A percentile compares a stretch with the other conserved stretches of the same genome.
These are phyloP conservation scores for Drosophila bifasciata DNA, from an alignment of 1,140 invertebrate genomes.

Conservation along the genomic window DNA sequence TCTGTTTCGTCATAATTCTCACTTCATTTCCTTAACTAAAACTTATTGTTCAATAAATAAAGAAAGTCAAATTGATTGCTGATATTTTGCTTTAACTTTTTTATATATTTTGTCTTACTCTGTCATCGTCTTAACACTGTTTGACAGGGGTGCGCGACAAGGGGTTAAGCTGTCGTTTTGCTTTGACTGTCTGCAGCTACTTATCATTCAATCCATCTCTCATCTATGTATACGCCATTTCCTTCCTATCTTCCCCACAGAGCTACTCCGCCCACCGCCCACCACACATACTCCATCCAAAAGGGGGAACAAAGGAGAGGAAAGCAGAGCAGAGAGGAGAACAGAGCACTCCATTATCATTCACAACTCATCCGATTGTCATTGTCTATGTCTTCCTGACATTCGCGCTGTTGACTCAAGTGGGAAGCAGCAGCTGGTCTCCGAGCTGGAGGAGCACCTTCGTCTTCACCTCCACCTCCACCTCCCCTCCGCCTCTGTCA, in stretches of 20 bases:
- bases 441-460: not conserved
- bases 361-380: constrained; percentile 81
- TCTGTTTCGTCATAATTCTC: too few species aligned
- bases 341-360: constrained; percentile 63
- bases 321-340: too few species aligned
- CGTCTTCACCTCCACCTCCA: too few species aligned
- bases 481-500: too few species aligned
- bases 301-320: not conserved
- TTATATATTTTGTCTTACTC: not conserved
- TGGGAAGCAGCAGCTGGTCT: constrained; percentile 4
- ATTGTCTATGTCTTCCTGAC: constrained; percentile 68
- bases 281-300: constrained; percentile 5
- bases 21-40: too few species aligned
- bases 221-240: constrained; percentile 41
- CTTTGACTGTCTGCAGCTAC: constrained; percentile 27
- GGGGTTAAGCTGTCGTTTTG: constrained; percentile 22
- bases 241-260: constrained; percentile 33
- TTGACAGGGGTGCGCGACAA: not conserved
- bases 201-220: constrained; percentile 60
- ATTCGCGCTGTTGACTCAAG: constrained; percentile 54
- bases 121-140: not conserved
- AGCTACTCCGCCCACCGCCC: constrained; percentile 4
- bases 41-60: too few species aligned
- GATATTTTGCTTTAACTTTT: not conserved
- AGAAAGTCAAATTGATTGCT: too few species aligned